Evolutionary conservation across 2,888 invertebrate genomes (phyloP), one percentile per base, ranked within the genome.

Genomic region (Andrena camellia): DNA sequence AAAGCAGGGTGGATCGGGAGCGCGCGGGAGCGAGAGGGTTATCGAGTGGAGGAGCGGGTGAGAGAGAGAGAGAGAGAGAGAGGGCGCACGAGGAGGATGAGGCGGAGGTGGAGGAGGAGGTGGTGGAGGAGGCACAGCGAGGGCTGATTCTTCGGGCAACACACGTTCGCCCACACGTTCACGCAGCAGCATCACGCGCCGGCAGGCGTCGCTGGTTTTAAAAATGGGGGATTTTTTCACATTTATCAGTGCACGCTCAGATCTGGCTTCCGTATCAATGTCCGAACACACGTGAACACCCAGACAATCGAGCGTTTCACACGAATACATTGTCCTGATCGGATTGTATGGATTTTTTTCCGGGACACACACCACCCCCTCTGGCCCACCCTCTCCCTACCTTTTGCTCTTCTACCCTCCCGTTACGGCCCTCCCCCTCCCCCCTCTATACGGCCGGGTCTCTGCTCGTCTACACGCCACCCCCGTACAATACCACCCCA

Each of bases 311-410:
- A 92, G 90, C 93, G 91, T 92, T 88, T 93, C 92, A 92, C 92
- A 93, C 92, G 91, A 92, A 93, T 92, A 93, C 92, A 93, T 93
- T 93, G 93, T 93, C 90, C 90, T 90, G 92, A 94, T 94, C 92
- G 92, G 93, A 93, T 93, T 93, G 93, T 94, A 94, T 94, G 93
- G 93, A 94, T 94, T 94, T 93, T 93, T 93, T 93, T 92, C 91
- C 92, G 91, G 91, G 90, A 91, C 91, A 91, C 90, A 89, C 90
- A 90, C 88, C 89, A 60, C 79, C 85, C 84, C 76, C 64, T 76
- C 84, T 70, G 64, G 23, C 23, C 57, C 73, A 57, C 76, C 85
- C 81, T 86, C 85, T 87, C 78, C 84, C 68, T 84, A 77, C 86
- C 81, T 80, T 78, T 81, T 71, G 68, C 75, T 75, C 75, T 78